phyloP scores from a whole-genome alignment of 2,797 vertebrate species.

The Halcyon smyrnensis region DNA sequence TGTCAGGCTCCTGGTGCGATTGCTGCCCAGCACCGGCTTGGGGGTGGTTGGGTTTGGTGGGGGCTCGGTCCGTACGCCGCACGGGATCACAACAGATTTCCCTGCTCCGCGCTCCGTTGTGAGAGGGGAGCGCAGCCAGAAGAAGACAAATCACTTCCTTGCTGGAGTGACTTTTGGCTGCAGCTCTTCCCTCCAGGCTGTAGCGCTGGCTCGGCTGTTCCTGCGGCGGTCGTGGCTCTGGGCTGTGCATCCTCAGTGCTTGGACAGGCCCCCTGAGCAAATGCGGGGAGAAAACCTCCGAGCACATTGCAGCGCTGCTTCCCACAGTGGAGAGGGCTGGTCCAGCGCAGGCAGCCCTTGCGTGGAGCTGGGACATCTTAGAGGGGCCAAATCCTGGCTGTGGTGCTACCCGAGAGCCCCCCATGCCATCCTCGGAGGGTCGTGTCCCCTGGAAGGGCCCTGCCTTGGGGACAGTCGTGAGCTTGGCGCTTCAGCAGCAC shows the following conservation, averaged over 20 bases:
- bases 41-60: background rate
- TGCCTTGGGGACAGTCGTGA: accelerated
- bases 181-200: conserved; percentile 3
- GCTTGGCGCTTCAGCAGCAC: accelerated
- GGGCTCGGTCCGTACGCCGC: accelerated
- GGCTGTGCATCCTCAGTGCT: conserved; percentile 10
- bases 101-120: background rate
- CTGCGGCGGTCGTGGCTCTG: background rate
- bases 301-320: background rate
- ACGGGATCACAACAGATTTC: background rate
- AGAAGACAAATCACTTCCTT: conserved; percentile 66
- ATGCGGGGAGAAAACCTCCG: background rate
- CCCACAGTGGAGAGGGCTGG: background rate
- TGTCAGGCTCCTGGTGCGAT: conserved; percentile 30
- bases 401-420: background rate
- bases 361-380: background rate
- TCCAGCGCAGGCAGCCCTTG: background rate
- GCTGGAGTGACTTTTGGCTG: conserved; percentile 65
- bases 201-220: background rate
- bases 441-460: background rate
- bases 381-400: background rate
- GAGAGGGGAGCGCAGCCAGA: conserved; percentile 3
- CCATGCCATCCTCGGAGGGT: accelerated
- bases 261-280: background rate
- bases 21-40: background rate